phyloP scores from a whole-genome alignment of 2,113 vertebrate genomes.

The Dipodomys stephensi region DNA sequence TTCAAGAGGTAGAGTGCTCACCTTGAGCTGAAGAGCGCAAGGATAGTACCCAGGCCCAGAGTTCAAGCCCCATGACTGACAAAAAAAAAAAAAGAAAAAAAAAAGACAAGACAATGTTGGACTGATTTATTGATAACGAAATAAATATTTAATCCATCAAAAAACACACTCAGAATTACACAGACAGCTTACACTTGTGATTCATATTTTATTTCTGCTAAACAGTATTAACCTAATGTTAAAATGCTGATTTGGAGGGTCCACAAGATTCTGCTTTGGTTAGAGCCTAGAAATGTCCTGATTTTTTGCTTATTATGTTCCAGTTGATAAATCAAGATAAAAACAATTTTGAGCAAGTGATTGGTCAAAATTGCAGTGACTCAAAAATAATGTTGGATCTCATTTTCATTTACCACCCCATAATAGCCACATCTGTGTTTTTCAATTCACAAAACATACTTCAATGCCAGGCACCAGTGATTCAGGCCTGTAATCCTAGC shows the following conservation, averaged over 20 bases:
- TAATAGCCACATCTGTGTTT: background rate
- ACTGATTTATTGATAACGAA: no score
- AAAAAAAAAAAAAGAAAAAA: no score
- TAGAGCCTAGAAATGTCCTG: background rate
- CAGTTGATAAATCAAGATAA: background rate
- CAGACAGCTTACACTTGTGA: background rate
- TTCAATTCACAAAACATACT: conserved; percentile 26
- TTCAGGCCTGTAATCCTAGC: no score
- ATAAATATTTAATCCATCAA: no score
- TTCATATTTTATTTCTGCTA: background rate
- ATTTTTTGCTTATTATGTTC: background rate
- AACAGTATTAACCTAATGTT: background rate
- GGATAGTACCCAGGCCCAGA: no score
- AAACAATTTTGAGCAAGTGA: conserved; percentile 20
- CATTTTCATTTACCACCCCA: background rate
- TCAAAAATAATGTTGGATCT: background rate
- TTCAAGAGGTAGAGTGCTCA: no score
- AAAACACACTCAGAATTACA: background rate
- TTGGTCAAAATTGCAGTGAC: background rate
- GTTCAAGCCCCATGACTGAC: no score
- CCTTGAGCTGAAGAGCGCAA: no score
- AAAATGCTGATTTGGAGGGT: background rate
- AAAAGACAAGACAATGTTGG: no score
- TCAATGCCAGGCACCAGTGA: background rate
- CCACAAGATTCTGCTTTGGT: conserved; percentile 27